Evolutionary conservation across 2,888 invertebrate species (phyloP).

Genomic region (Mythimna loreyi): DNA sequence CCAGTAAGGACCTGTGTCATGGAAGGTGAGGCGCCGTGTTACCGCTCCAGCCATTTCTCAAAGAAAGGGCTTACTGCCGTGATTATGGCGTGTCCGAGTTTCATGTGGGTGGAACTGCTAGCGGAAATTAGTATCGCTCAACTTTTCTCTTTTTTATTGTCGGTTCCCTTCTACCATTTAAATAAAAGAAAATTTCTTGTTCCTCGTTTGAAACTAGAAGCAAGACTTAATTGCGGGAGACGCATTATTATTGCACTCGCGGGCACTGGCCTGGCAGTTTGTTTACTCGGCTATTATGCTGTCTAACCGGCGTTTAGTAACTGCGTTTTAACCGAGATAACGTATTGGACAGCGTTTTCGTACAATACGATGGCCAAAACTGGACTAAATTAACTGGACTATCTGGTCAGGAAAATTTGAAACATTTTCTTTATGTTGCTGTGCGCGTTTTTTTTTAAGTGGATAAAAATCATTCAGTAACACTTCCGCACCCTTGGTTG

Average conservation of each 20-base stretch:
- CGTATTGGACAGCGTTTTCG: conserved; percentile 41
- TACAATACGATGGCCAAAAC: conserved; percentile 25
- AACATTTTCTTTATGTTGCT: not conserved
- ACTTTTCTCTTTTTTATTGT: not conserved
- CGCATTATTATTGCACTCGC: conserved; percentile 57
- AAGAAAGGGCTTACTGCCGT: no score
- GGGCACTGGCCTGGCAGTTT: conserved; percentile 57
- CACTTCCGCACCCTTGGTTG: no score
- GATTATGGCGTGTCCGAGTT: no score
- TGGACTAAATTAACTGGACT: conserved; percentile 31
- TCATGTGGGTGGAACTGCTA: no score
- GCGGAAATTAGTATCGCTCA: no score
- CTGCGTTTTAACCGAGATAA: conserved; percentile 42
- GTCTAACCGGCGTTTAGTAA: conserved; percentile 55
- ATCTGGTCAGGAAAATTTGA: not conserved
- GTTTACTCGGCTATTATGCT: conserved; percentile 54
- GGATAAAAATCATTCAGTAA: no score
- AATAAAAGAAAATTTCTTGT: conserved; percentile 12
- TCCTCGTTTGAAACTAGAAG: conserved; percentile 40
- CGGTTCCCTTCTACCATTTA: conserved; percentile 9
- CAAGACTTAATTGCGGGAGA: conserved; percentile 45
- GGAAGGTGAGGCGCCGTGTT: no score
- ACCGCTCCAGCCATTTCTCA: no score
- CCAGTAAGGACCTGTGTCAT: no score
- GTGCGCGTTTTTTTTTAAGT: no score